These are phyloP conservation scores for Anseranas semipalmata DNA, from an alignment of 2,113 vertebrate genomes.

Conservation along the genomic window DNA sequence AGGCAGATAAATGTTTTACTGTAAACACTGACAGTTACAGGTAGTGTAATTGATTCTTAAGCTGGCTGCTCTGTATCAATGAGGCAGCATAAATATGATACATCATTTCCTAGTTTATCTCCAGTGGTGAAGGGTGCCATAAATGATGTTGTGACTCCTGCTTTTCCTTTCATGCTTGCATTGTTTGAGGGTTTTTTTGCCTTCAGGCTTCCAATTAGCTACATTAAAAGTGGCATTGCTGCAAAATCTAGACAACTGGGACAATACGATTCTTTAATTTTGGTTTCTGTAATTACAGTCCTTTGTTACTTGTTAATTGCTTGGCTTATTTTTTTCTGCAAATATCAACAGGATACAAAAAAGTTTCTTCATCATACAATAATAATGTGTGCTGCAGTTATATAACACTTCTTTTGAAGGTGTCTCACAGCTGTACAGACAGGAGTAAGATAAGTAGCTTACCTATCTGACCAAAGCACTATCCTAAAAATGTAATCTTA, in stretches of 20 bases:
- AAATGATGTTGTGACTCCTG: not conserved
- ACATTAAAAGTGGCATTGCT: not conserved
- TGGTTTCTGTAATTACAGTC: not conserved
- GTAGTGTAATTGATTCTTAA: not conserved
- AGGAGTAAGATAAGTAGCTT: not conserved
- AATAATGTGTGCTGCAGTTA: not conserved
- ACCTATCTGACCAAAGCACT: not conserved
- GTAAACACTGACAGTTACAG: fast-evolving
- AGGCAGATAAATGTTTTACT: not conserved
- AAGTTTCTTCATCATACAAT: fast-evolving
- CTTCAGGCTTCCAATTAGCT: not conserved
- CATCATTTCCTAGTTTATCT: not conserved
- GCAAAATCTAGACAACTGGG: not conserved
- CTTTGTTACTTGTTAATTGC: not conserved
- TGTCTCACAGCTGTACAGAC: not conserved
- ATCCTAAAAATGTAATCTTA: not conserved
- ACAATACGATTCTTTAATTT: not conserved
- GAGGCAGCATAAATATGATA: not conserved
- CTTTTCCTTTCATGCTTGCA: not conserved
- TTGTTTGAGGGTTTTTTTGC: not conserved
- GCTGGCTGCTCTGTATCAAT: not conserved
- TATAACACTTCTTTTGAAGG: not conserved
- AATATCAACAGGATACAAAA: not conserved
- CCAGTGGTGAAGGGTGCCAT: not conserved
- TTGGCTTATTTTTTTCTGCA: not conserved